These are phyloP conservation scores for Drosophila kokeensis DNA, from an alignment of 2,888 invertebrate species.

Conservation along the genomic window DNA sequence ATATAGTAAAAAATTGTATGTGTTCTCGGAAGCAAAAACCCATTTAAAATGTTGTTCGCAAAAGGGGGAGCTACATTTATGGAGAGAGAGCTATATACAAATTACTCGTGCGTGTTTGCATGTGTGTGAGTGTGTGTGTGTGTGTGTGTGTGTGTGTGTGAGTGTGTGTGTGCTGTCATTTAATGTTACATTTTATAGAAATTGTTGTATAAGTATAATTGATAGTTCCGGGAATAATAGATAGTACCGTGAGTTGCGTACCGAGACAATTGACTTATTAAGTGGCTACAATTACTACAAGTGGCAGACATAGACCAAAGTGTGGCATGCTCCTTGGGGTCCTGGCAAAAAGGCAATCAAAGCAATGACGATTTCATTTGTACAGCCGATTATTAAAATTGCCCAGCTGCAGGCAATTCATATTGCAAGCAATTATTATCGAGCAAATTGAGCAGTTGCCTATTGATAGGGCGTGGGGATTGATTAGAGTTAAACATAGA, in stretches of 20 bases:
- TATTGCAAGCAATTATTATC: slow-evolving; percentile 20
- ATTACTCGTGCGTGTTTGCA: slow-evolving; percentile 38
- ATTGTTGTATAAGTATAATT: not conserved
- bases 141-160: slow-evolving; percentile 13
- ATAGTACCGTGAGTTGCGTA: slow-evolving; percentile 3
- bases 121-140: slow-evolving; percentile 16
- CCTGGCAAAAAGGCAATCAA: slow-evolving; percentile 32
- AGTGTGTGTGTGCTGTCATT: slow-evolving; percentile 24
- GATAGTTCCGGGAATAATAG: slow-evolving; percentile 12
- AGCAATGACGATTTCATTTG: slow-evolving; percentile 26
- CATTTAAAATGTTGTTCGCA: not conserved
- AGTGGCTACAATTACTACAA: slow-evolving; percentile 24
- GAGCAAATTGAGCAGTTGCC: slow-evolving; percentile 17
- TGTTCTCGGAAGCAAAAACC: slow-evolving; percentile 1
- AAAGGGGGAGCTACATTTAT: slow-evolving; percentile 19
- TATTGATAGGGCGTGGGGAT: slow-evolving; percentile 1
- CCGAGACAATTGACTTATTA: slow-evolving; percentile 40
- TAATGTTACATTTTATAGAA: slow-evolving; percentile 23
- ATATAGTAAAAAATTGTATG: not conserved
- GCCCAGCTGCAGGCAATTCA: slow-evolving; percentile 24
- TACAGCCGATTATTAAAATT: slow-evolving; percentile 29
- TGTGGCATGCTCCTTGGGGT: slow-evolving; percentile 40
- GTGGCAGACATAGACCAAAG: slow-evolving; percentile 37
- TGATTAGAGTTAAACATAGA: slow-evolving; percentile 6
- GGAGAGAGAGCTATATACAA: slow-evolving; percentile 38